Percentiles rank a stretch among this genome's conserved stretches.
phyloP scores from a whole-genome alignment of 2,113 vertebrate genomes.

The Hemichromis elongatus region DNA sequence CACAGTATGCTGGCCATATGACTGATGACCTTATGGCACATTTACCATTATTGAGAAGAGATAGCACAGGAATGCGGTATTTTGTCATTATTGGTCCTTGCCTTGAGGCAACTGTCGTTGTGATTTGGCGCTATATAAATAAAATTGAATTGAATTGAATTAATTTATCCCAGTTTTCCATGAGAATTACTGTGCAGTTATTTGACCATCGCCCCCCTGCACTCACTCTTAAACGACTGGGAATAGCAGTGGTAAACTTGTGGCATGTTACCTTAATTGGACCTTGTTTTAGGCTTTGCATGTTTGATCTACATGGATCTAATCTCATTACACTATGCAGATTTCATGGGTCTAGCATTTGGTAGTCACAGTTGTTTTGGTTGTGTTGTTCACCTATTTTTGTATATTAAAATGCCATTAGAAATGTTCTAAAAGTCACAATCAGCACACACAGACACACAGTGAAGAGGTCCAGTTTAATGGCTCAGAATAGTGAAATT shows the following conservation, averaged over 20 bases:
- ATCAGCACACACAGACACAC: not conserved
- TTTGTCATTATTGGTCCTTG: not conserved
- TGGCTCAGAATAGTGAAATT: not conserved
- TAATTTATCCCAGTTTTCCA: not conserved
- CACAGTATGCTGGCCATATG: not conserved
- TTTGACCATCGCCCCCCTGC: fast-evolving
- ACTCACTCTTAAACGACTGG: not conserved
- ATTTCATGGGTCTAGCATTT: not conserved
- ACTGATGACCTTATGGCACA: not conserved
- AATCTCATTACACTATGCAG: not conserved
- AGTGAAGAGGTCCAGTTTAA: not conserved
- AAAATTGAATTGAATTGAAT: too few species aligned
- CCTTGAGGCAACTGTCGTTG: too few species aligned
- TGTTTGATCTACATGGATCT: not conserved
- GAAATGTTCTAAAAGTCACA: not conserved
- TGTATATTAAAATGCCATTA: not conserved
- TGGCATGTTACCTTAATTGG: not conserved
- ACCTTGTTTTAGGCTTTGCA: not conserved
- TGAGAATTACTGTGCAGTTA: not conserved
- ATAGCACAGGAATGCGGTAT: not conserved
- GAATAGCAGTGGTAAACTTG: not conserved
- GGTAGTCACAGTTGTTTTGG: not conserved
- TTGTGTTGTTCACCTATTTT: not conserved
- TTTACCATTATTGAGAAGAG: not conserved
- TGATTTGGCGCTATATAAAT: too few species aligned